Evolutionary conservation across 2,797 vertebrate genomes (phyloP), one percentile per base, ranked within the genome.

Genomic region (Mionectes olivaceus): DNA sequence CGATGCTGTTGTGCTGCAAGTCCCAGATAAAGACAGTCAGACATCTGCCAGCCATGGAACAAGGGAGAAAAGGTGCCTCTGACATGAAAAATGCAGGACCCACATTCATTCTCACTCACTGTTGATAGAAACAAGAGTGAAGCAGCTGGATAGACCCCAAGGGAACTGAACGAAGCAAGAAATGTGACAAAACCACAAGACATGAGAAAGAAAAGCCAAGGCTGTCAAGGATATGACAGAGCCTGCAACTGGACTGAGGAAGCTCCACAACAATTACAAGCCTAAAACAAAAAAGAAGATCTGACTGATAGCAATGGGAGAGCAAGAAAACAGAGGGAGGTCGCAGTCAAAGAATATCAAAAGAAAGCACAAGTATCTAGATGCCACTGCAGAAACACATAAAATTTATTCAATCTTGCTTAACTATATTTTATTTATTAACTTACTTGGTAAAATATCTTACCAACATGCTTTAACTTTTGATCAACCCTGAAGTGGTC

Each of bases 1-100:
- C 0, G 1, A 46, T 41, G 41, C 37, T 37, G 49, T 9, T 39
- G 30, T 0, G 1, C 67, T 37, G 27, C 1, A 1, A 46, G 32
- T 24, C 47, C 19, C 6, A 2, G 37, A 14, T 9, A 8, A 24
- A 35, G 61, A 46, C 12, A 81, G 35, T 1, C 47, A 91, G 56
- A 39, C 6, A 86, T 12, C 39, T 74, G 87, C 65, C 77, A 94
- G 76, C 30, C 60, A 32, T 0, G 0, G 87, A 80, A 32, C 3
- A 12, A 41, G 50, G 44, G 24, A 83, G 47, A 46, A 96, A 69
- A 77, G 43, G 39, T 1, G 4, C 49, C 39, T 46, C 30, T 76
- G 65, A 56, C 70, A 46, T 22, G n/a, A 41, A 53, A 41, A 77
- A 63, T 4, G 24, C 19, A 23, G 47, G 69, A 53, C 21, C 30